Evolutionary conservation across 2,888 invertebrate genomes (phyloP).

Genomic region (Sesamia inferens): DNA sequence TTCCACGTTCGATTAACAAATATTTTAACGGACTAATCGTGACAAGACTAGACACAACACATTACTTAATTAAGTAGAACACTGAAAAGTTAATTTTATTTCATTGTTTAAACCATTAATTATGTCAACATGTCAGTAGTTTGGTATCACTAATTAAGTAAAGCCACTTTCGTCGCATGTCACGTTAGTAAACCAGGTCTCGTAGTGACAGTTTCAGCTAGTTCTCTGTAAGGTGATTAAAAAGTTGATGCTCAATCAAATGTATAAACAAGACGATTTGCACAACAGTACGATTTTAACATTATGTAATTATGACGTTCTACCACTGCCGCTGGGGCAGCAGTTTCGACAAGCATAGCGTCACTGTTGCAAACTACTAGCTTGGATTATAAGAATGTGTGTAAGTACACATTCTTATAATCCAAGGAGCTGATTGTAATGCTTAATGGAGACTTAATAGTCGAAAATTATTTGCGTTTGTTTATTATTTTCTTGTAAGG

Average conservation of each 20-base stretch:
- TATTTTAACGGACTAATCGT: neutral
- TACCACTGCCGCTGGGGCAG: neutral
- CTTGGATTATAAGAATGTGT: too few species aligned
- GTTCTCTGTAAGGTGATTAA: neutral
- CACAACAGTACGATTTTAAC: neutral
- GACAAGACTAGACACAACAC: neutral
- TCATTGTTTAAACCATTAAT: conserved; percentile 23
- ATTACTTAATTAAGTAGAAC: conserved; percentile 4
- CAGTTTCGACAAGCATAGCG: too few species aligned
- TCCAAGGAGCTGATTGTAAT: too few species aligned
- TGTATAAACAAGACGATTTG: neutral
- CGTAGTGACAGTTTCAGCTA: neutral
- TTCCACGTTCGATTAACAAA: neutral
- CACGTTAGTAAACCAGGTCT: neutral
- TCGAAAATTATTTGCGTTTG: too few species aligned
- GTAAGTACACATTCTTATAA: too few species aligned
- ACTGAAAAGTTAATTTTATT: conserved; percentile 23
- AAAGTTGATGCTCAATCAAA: neutral
- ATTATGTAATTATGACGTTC: neutral
- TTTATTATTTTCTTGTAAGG: too few species aligned
- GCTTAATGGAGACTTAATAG: too few species aligned
- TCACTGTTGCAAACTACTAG: too few species aligned
- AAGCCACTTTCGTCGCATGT: neutral
- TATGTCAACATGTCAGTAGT: conserved; percentile 32
- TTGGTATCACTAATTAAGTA: conserved; percentile 5